A percentile compares a stretch with the other conserved stretches of the same genome.
Evolutionary conservation across 1,140 invertebrate genomes (phyloP).

Genomic region (Drosophila rhopaloa): DNA sequence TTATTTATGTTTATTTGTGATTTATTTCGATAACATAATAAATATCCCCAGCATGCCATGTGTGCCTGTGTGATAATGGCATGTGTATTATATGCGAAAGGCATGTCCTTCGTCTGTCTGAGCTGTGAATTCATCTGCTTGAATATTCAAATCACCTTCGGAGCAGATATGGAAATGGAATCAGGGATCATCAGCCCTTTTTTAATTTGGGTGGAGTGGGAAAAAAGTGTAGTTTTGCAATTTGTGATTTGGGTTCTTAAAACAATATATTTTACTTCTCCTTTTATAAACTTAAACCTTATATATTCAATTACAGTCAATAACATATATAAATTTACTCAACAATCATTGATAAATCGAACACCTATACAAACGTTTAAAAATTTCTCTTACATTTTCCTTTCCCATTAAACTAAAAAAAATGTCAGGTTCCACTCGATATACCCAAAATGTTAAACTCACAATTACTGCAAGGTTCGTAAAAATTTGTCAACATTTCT

Average conservation of each 20-base stretch:
- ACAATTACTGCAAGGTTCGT: not conserved
- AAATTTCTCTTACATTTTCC: too few species aligned
- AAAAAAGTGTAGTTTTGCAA: too few species aligned
- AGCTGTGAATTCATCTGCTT: slow-evolving; percentile 17
- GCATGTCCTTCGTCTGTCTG: not conserved
- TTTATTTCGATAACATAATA: slow-evolving; percentile 83
- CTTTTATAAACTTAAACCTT: too few species aligned
- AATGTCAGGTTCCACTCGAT: not conserved
- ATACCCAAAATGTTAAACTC: not conserved
- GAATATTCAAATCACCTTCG: slow-evolving; percentile 26
- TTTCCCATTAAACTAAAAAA: too few species aligned
- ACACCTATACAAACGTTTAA: too few species aligned
- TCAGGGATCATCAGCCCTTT: not conserved
- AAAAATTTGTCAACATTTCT: not conserved
- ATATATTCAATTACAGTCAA: too few species aligned
- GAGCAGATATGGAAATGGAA: not conserved
- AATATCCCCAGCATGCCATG: slow-evolving; percentile 46
- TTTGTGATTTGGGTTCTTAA: too few species aligned
- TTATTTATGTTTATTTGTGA: slow-evolving; percentile 83
- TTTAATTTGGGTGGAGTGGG: not conserved
- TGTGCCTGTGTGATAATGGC: slow-evolving; percentile 19
- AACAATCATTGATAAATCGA: too few species aligned
- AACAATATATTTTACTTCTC: too few species aligned
- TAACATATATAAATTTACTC: too few species aligned
- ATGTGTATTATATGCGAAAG: slow-evolving; percentile 19